Evolutionary conservation across 2,888 invertebrate species (phyloP), one percentile per base, ranked within the genome.

Genomic region (Harpalus rubripes): DNA sequence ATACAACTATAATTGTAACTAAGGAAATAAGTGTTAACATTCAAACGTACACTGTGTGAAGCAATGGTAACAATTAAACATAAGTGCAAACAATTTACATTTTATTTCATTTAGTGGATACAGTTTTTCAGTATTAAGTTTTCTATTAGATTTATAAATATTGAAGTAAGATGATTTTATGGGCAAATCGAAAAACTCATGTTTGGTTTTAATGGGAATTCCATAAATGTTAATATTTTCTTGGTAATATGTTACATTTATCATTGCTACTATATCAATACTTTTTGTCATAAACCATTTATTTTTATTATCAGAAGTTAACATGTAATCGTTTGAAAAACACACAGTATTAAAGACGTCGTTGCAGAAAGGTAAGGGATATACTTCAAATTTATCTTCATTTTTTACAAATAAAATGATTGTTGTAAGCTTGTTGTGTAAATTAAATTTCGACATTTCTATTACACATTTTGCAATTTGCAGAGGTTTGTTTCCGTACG

Each of bases 161-260:
- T 85, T 86, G 85, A 86, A 84, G 76, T 85, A 26, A 16, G 83
- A 86, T 61, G 86, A 87, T 56, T 74, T 81, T 44, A 44, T 44
- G 44, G 44, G 44, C 44, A 44, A 44, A 44, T 44, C 44, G 63
- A 86, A 87, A 81, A 86, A 87, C 56, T 85, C 86, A 8, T 44
- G 5, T 81, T 76, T 81, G 12, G n/a, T 26, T 72, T 86, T 85
- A 7, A 85, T 52, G 12, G 79, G 65, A 68, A 61, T 2, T 8
- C 86, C 87, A 84, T 81, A 85, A 68, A 87, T 81, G 22, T 81
- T 39, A 22, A 86, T 84, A 39, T 84, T 81, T 26, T 56, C 63
- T 63, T 63, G 16, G 8, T 16, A 63, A 63, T 63, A 63, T 18
- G 41, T 72, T n/a, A 41, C 32, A 72, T 72, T 72, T 39, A 41